A percentile compares a stretch with the other conserved stretches of the same genome.
phyloP scores from a whole-genome alignment of 2,888 invertebrate species.

The Euspilapteryx auroguttella region DNA sequence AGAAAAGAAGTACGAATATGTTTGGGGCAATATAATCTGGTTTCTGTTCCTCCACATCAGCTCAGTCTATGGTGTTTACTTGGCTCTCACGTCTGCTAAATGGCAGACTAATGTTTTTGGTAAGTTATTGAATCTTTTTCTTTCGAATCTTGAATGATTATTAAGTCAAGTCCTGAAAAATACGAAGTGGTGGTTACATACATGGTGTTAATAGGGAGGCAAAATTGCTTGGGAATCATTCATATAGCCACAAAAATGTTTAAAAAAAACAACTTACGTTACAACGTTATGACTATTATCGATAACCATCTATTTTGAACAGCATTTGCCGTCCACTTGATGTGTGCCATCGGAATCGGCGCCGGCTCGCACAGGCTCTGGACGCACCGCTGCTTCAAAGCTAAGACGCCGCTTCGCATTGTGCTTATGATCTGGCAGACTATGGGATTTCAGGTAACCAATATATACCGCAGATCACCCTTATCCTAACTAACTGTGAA shows the following conservation, averaged over 20 bases:
- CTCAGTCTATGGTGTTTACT: constrained; percentile 68
- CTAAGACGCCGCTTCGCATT: constrained; percentile 79
- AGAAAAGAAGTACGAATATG: constrained; percentile 55
- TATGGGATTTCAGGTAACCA: constrained; percentile 79
- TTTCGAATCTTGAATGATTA: too few relatives aligned
- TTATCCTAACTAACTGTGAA: too few relatives aligned
- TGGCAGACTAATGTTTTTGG: constrained; percentile 66
- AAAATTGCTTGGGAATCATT: too few relatives aligned
- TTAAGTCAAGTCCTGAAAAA: too few relatives aligned
- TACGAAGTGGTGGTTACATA: too few relatives aligned
- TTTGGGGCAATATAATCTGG: constrained; percentile 74
- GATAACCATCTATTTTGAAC: too few relatives aligned
- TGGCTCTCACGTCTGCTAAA: constrained; percentile 67
- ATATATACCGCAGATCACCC: too few relatives aligned
- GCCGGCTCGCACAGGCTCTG: constrained; percentile 94
- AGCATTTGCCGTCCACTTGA: constrained; percentile 69
- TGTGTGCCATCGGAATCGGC: constrained; percentile 84
- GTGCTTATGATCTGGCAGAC: constrained; percentile 83
- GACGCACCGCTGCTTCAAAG: constrained; percentile 93
- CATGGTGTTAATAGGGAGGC: too few relatives aligned
- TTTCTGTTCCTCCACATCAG: constrained; percentile 68
- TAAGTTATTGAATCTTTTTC: constrained; percentile 34
- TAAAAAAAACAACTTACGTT: too few relatives aligned
- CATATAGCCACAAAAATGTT: too few relatives aligned
- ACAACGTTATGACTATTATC: too few relatives aligned